phyloP scores from a whole-genome alignment of 2,888 invertebrate genomes.

The Anoplius nigerrimus region DNA sequence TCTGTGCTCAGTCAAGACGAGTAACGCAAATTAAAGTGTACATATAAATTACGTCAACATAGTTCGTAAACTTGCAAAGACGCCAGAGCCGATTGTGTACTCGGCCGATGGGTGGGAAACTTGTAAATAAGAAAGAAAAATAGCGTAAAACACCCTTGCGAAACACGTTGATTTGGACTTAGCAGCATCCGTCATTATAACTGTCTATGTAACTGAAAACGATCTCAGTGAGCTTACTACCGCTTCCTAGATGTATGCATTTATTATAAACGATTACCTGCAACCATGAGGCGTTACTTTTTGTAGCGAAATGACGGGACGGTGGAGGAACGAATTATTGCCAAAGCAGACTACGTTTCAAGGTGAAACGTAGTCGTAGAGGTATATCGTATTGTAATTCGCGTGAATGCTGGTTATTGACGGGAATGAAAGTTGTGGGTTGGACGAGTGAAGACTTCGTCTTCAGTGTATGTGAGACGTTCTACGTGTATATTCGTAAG shows the following conservation, averaged over 20 bases:
- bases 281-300: conserved; percentile 9
- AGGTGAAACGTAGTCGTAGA: neutral
- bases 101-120: neutral
- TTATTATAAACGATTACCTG: neutral
- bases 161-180: conserved; percentile 16
- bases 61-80: neutral
- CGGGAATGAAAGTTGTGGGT: no score
- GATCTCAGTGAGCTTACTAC: conserved; percentile 38
- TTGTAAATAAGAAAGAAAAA: neutral
- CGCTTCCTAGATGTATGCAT: conserved; percentile 24
- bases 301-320: neutral
- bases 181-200: conserved; percentile 12
- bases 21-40: neutral
- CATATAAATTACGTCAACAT: neutral
- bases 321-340: neutral
- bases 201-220: conserved; percentile 16
- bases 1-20: neutral
- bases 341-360: conserved; percentile 9
- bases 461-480: no score
- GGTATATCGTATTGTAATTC: neutral
- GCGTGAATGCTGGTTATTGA: neutral
- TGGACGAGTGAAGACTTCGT: no score
- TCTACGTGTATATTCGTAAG: no score
- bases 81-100: neutral
- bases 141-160: conserved; percentile 13